phyloP scores from a whole-genome alignment of 53 echinoderm and acorn worm species.

The Stichopus horrens region DNA sequence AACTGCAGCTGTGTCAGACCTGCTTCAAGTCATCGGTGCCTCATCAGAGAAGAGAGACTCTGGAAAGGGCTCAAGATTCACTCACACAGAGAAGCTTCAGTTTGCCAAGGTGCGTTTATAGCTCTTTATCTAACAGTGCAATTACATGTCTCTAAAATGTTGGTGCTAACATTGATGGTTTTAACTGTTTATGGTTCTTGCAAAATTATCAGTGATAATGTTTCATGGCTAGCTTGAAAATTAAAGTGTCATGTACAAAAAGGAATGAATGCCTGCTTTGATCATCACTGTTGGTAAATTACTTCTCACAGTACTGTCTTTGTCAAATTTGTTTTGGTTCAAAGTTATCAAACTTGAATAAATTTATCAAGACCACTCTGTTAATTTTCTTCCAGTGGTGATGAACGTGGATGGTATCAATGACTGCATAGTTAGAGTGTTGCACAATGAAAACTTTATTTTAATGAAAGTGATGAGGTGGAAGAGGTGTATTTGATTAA shows the following conservation, averaged over 20 bases:
- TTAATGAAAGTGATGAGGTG: no score
- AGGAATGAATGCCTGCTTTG: no score
- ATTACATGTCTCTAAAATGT: neutral
- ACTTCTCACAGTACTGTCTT: no score
- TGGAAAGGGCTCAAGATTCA: conserved; percentile 90
- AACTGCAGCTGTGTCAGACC: conserved; percentile 56
- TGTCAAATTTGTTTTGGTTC: no score
- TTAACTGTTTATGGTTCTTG: neutral
- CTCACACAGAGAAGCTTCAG: conserved; percentile 89
- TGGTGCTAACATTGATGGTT: neutral
- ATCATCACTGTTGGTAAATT: no score
- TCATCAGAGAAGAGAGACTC: conserved; percentile 65
- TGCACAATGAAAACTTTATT: no score
- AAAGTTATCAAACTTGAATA: no score
- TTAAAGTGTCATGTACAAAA: neutral
- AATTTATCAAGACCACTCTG: no score
- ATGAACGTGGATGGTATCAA: no score
- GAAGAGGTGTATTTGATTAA: no score
- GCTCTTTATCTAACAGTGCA: neutral
- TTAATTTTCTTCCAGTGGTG: no score
- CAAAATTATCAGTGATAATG: neutral
- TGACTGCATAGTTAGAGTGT: no score
- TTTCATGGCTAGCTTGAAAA: neutral
- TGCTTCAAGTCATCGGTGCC: conserved; percentile 75
- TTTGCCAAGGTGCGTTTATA: conserved; percentile 86